Conservation (phyloP, 2,113 vertebrate species). For the Equus przewalskii region DNA sequence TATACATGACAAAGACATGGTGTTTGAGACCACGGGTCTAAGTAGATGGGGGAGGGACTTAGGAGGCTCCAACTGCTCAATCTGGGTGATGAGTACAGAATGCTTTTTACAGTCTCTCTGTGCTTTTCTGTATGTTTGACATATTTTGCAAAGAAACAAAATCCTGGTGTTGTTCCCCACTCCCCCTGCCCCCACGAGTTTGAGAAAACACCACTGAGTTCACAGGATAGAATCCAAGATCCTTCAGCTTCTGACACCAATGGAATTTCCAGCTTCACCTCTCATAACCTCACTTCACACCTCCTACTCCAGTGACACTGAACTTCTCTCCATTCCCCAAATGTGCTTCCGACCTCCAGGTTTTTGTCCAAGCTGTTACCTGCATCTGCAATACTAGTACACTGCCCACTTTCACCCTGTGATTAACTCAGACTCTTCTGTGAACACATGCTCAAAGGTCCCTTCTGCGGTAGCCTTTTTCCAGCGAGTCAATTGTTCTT, state of each 20-base stretch:
- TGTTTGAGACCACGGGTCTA: neutral
- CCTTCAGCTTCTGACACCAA: neutral
- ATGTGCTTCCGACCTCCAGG: neutral
- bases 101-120: neutral
- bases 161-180: neutral
- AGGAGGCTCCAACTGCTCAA: neutral
- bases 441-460: neutral
- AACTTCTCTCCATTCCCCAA: neutral
- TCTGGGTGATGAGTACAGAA: neutral
- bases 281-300: neutral
- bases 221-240: neutral
- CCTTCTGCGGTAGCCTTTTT: neutral
- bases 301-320: neutral
- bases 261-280: neutral
- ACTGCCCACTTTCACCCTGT: neutral
- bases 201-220: neutral
- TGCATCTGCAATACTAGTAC: neutral
- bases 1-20: neutral
- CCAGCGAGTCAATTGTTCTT: neutral
- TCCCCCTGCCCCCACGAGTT: neutral
- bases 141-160: conserved; percentile 31
- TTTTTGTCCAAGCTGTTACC: neutral
- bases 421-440: neutral
- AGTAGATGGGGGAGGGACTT: neutral
- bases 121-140: conserved; percentile 9